Evolutionary conservation across 2,113 vertebrate genomes (phyloP).

Genomic region (Dasyurus viverrinus): DNA sequence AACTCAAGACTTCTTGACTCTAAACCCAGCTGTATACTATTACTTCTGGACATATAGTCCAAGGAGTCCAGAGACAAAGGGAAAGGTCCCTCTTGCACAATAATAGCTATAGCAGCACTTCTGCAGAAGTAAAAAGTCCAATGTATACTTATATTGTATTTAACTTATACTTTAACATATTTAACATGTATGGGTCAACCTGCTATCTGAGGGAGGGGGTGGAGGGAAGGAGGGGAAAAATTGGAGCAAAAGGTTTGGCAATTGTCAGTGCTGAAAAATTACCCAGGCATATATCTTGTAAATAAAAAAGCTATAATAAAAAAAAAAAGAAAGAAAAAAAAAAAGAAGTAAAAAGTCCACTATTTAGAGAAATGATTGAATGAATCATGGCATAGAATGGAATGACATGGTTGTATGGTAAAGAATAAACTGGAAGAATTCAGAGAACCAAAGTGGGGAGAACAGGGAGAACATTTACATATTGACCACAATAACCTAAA

Average conservation of each 20-base stretch:
- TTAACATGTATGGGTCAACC: too few species aligned
- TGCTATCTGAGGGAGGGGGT: too few species aligned
- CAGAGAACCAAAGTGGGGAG: not conserved
- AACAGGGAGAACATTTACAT: not conserved
- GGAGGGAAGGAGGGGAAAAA: too few species aligned
- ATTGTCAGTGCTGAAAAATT: too few species aligned
- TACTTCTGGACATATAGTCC: not conserved
- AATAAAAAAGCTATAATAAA: too few species aligned
- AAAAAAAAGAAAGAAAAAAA: too few species aligned
- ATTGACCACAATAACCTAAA: not conserved
- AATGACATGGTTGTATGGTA: not conserved
- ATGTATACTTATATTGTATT: too few species aligned
- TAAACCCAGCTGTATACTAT: not conserved
- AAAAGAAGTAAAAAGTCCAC: not conserved
- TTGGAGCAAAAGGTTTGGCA: too few species aligned
- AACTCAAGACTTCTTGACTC: not conserved
- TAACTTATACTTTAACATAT: too few species aligned
- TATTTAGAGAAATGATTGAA: not conserved
- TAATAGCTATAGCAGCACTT: not conserved
- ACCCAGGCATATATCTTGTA: too few species aligned
- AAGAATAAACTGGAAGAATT: not conserved
- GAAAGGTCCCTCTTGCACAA: too few species aligned
- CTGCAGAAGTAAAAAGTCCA: too few species aligned
- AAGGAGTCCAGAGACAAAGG: not conserved
- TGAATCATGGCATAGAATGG: not conserved